Conservation (phyloP, 2,888 invertebrate species). For the Ptychoptera contaminata region DNA sequence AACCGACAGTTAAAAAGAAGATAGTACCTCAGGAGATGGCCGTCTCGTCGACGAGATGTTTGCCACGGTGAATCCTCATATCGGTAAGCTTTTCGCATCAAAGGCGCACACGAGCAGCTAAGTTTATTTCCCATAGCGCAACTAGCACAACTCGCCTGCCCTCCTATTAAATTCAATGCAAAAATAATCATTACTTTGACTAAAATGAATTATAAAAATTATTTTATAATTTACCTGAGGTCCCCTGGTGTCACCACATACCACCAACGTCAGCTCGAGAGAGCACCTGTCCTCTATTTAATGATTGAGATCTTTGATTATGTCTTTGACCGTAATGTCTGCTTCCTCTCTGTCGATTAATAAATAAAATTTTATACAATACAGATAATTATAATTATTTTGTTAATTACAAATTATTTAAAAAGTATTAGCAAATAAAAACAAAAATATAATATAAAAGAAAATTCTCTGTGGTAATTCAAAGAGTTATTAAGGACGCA, state of each 20-base stretch:
- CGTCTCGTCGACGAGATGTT: conserved; percentile 68
- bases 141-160: conserved; percentile 34
- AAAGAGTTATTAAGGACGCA: too few relatives aligned
- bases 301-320: conserved; percentile 58
- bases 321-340: conserved; percentile 41
- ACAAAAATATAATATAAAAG: too few relatives aligned
- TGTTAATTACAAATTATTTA: background rate
- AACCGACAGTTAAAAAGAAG: conserved; percentile 1
- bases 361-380: conserved; percentile 10
- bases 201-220: conserved; percentile 1
- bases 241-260: conserved; percentile 69
- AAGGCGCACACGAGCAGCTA: conserved; percentile 91
- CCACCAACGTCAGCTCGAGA: conserved; percentile 49
- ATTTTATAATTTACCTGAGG: conserved; percentile 36
- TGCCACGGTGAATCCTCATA: conserved; percentile 95
- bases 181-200: too few relatives aligned
- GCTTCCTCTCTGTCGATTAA: conserved; percentile 43
- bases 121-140: conserved; percentile 92
- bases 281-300: conserved; percentile 56
- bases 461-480: too few relatives aligned
- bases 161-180: conserved; percentile 21
- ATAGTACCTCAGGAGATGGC: conserved; percentile 67
- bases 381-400: conserved; percentile 1
- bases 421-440: too few relatives aligned
- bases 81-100: conserved; percentile 91